Base-by-base conservation (phyloP, 2,888 invertebrate genomes). In the Tiliacea aurago region DNA sequence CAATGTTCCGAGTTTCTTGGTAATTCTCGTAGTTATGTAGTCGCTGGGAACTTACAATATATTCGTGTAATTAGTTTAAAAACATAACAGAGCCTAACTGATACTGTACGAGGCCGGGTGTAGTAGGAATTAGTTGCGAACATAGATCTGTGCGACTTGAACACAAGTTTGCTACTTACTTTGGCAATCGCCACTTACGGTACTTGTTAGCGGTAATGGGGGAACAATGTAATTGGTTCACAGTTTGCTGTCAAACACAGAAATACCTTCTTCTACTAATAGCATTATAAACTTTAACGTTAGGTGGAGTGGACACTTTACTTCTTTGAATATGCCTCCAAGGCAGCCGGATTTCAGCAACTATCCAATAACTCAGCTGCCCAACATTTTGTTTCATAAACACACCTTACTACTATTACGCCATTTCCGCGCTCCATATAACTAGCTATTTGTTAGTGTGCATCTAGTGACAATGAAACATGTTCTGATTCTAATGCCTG, bases 401-500 rank as follows among this genome's bases (percentile, higher is more conserved):
- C 6, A 20, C 18, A 33, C 28, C 4, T n/a, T 5, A 43, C 49
- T 37, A 28, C 33, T 58, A 0, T 51, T 58, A 51, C 2, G 37
- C 47, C 23, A 72, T 61, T 43, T 49, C 49, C 37, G 47, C 41
- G 68, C 47, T 78, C 68, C 53, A 49, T 49, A 45, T 45, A 37
- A 47, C 51, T 47, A 33, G 28, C 15, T 53, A 55, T 71, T 64
- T 56, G 53, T 72, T 37, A 49, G 33, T 58, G 33, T 37, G 62
- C 59, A 55, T 20, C 58, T 62, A 6, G 73, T 78, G 80, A 81
- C 80, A 74, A 70, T 70, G 83, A 81, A 68, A 61, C 80, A 83
- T 83, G 70, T 69, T 41, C 74, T 68, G 73, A 56, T 73, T 73
- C 18, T 62, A 78, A 78, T 73, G 79, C 72, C 68, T 37, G 78